Evolutionary conservation across 2,113 vertebrate genomes (phyloP).

Genomic region (Sclerurus mexicanus): DNA sequence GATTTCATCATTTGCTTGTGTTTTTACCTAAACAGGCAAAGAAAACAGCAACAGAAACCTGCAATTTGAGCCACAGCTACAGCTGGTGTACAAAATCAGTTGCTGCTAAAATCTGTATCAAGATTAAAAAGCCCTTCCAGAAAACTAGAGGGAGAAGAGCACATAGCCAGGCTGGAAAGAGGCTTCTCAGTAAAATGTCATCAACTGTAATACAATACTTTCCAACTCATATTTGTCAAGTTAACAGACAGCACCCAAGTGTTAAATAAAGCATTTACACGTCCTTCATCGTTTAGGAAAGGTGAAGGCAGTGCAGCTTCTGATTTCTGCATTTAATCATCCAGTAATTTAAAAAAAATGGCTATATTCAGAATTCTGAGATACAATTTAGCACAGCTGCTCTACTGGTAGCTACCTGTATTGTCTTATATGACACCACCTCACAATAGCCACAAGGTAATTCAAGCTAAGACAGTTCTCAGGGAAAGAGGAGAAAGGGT

Average conservation of each 20-base stretch:
- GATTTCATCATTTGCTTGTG: not conserved
- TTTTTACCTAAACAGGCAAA: not conserved
- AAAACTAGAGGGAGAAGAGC: not conserved
- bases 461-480: not conserved
- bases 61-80: not conserved
- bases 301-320: not conserved
- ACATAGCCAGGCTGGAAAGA: not conserved
- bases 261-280: not conserved
- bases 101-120: not conserved
- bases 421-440: not conserved
- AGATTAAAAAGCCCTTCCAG: not conserved
- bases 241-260: not conserved
- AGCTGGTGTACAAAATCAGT: not conserved
- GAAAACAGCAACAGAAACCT: rapidly evolving
- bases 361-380: not conserved
- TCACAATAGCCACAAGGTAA: not conserved
- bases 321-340: not conserved
- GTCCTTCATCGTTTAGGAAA: not conserved
- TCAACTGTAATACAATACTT: not conserved
- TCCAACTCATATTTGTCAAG: not conserved
- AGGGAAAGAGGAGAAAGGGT: not conserved
- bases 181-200: not conserved
- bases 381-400: not conserved
- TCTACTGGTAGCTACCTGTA: not conserved
- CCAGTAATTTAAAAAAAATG: not conserved